phyloP scores from a whole-genome alignment of 2,113 vertebrate genomes.

The Chloroceryle aenea region DNA sequence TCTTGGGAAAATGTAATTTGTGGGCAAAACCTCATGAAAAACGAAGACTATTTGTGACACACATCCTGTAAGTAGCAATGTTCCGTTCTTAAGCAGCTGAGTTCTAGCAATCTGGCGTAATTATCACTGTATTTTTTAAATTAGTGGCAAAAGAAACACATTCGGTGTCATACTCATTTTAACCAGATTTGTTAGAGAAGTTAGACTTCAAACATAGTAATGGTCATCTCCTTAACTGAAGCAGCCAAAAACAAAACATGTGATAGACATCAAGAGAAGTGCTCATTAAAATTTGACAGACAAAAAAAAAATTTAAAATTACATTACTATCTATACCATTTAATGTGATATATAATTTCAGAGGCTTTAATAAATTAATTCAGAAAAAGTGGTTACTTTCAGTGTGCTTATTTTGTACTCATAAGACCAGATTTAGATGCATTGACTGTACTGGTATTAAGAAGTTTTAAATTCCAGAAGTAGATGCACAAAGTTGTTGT shows the following conservation, averaged over 20 bases:
- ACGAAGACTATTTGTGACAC: conserved; percentile 13
- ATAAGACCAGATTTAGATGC: conserved; percentile 36
- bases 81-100: conserved; percentile 21
- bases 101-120: conserved; percentile 37
- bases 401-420: conserved; percentile 22
- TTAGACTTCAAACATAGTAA: conserved; percentile 41
- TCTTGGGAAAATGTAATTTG: neutral
- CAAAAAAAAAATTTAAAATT: neutral
- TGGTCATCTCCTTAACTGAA: conserved; percentile 48
- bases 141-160: conserved; percentile 10
- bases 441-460: neutral
- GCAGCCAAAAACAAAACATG: conserved; percentile 13
- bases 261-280: neutral
- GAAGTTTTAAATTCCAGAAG: neutral
- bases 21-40: neutral
- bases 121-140: conserved; percentile 46
- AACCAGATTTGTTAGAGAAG: conserved; percentile 50
- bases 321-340: neutral
- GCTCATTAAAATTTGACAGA: conserved; percentile 44
- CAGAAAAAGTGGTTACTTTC: conserved; percentile 34
- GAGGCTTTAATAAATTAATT: conserved; percentile 44
- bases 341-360: conserved; percentile 10
- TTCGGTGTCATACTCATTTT: conserved; percentile 23
- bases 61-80: neutral
- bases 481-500: neutral